Base-by-base conservation (phyloP, 2,888 invertebrate genomes). In the Phalera bucephala region DNA sequence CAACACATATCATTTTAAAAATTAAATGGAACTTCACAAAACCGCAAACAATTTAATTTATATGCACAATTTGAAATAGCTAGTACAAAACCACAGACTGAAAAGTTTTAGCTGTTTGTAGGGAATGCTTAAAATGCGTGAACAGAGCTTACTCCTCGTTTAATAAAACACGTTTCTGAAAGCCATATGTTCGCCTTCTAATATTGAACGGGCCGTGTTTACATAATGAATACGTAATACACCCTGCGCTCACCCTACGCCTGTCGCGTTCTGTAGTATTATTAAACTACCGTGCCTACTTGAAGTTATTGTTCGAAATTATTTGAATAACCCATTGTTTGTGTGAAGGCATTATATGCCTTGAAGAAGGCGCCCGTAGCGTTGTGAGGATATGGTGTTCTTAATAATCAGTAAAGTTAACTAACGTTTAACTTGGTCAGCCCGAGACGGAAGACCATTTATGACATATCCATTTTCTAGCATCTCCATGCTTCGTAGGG, bases 81-180 rank as follows among this genome's bases (percentile, higher is more conserved):
- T 31, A 26, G 41, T 36, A 27, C 27, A 34, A 36, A 29, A 29
- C 31, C 26, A 36, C 40, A 40, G 44, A 37, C 27, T 44, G 23
- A 57, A 10, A 34, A 51, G 40, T 23, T 42, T 46, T 31, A 55
- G 36, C 48, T 51, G 36, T 43, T 35, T 44, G 36, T 44, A 10
- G 36, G 28, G 31, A 38, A 45, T 45, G 50, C 46, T 52, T 47
- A 59, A 59, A 55, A 59, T 55, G 58, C 64, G 65, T 56, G 45
- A 56, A 60, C 50, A 42, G 23, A 39, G 52, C 59, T 57, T 54
- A 47, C 46, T 37, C 52, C 49, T 37, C 49, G 61, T 74, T 73
- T 73, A 74, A 76, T 74, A 74, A 70, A 74, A 70, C 69, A 67
- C 69, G 71, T 65, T 66, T 65, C 66, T 63, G 52, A 49, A 52